A percentile compares a stretch with the other conserved stretches of the same genome.
Evolutionary conservation across 2,797 vertebrate genomes (phyloP).

Genomic region (Trachops cirrhosus): DNA sequence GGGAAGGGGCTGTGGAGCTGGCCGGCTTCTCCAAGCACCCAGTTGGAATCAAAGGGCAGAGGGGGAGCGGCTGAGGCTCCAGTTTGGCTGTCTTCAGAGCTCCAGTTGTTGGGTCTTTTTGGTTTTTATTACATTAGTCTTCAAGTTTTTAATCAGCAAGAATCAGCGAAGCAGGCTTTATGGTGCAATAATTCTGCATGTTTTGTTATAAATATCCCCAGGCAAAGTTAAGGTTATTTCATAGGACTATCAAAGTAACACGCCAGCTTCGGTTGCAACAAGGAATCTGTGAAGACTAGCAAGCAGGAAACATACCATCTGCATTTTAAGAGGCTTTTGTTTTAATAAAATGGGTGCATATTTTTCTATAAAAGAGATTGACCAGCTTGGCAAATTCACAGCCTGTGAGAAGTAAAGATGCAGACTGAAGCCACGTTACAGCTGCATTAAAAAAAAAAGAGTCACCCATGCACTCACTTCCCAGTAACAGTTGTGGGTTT

Average conservation of each 20-base stretch:
- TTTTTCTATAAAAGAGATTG: conserved; percentile 43
- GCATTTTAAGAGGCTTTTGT: conserved; percentile 61
- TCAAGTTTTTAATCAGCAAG: conserved; percentile 68
- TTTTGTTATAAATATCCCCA: conserved; percentile 80
- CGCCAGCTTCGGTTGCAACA: conserved; percentile 61
- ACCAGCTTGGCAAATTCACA: conserved; percentile 12
- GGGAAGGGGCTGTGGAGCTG: conserved; percentile 3
- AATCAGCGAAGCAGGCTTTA: conserved; percentile 74
- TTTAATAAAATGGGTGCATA: conserved; percentile 66
- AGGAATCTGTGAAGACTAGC: conserved; percentile 61
- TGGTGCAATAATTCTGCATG: conserved; percentile 72
- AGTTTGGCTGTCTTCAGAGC: conserved; percentile 4
- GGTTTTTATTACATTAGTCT: conserved; percentile 66
- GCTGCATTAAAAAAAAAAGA: not conserved
- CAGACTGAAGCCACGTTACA: not conserved
- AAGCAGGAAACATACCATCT: conserved; percentile 66
- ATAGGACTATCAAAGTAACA: conserved; percentile 78
- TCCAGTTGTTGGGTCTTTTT: conserved; percentile 49
- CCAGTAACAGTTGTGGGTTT: conserved; percentile 50
- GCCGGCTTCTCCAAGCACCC: conserved; percentile 45
- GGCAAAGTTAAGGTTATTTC: conserved; percentile 77
- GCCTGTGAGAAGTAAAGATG: not conserved
- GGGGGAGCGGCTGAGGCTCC: not conserved
- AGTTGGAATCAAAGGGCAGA: conserved; percentile 9
- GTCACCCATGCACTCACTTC: not conserved